Base-by-base conservation (phyloP, 2,888 invertebrate genomes). In the Rambutsinella grinnellia region DNA sequence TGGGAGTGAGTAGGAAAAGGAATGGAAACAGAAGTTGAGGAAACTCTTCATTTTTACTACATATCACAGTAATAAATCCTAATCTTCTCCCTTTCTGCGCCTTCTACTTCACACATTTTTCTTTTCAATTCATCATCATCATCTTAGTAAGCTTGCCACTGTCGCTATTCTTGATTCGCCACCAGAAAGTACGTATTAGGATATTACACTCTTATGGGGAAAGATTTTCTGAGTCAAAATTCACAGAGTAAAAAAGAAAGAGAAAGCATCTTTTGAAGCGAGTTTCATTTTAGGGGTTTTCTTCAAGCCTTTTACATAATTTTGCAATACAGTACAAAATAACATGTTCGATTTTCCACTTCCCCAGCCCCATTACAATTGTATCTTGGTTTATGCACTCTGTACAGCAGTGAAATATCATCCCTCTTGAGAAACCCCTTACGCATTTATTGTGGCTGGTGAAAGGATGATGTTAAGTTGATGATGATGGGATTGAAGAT, bases 301-400 rank as follows among this genome's bases (percentile, higher is more conserved):
- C 13, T 13, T 36, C 13, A 2, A 15, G 23, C n/a, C 53, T 63
- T 62, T 54, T 36, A 65, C 56, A 66, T 56, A 56, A 66, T 66
- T 17, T 56, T 46, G 17, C 56, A 23, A 54, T 54, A 54, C 54
- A 54, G 26, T 23, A 53, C 54, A 65, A 65, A 65, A n/a, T 28
- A 56, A 15, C 54, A 24, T 36, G 44, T 54, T 17, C 56, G 19
- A 17, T 49, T 49, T 49, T n/a, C 54, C 36, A 36, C 36, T 36
- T 36, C 36, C 13, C 13, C 36, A 36, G 36, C 13, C 36, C 36
- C 6, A 54, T 24, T 65, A 68, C 68, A 68, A 68, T 68, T 68
- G 36, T 68, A 68, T 68, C 68, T 68, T 51, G 68, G 68, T 68
- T 68, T 68, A 51, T 60, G 60, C 68, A 53, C 68, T 5, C 27